Evolutionary conservation across 2,888 invertebrate genomes (phyloP).

Genomic region (Myopa tessellatipennis): DNA sequence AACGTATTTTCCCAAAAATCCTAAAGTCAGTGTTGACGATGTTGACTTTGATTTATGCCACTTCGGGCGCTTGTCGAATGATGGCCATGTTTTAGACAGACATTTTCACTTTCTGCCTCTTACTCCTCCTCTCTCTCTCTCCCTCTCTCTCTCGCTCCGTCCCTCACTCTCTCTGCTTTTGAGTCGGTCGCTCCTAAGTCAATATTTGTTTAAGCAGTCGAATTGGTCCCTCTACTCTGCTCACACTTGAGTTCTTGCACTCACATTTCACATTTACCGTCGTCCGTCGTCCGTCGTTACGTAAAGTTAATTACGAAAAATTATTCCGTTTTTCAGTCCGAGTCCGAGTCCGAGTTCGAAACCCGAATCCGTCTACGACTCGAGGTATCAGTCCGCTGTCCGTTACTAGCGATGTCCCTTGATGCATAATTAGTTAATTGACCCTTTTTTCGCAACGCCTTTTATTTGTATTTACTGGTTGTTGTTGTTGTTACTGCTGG

Average conservation of each 20-base stretch:
- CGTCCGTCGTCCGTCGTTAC: background rate
- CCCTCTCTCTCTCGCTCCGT: background rate
- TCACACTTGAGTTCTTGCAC: no score
- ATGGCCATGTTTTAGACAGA: background rate
- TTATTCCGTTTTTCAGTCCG: constrained; percentile 39
- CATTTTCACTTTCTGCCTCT: background rate
- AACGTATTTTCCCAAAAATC: no score
- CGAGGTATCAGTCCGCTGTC: background rate
- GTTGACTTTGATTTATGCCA: constrained; percentile 36
- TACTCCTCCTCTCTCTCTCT: background rate
- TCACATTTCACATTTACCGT: background rate
- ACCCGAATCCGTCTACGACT: no score
- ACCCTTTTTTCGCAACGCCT: constrained; percentile 43
- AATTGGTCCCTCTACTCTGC: no score
- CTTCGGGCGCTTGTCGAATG: constrained; percentile 17
- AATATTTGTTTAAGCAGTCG: background rate
- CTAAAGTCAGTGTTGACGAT: constrained; percentile 30
- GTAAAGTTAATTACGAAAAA: constrained; percentile 41
- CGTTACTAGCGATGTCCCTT: constrained; percentile 44
- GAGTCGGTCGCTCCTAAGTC: background rate
- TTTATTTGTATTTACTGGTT: constrained; percentile 14
- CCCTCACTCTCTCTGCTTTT: background rate
- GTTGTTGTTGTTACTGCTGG: background rate
- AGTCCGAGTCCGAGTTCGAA: background rate
- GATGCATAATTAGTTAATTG: constrained; percentile 60